Evolutionary conservation across 2,797 vertebrate species (phyloP).

Genomic region (Graptemys geographica): DNA sequence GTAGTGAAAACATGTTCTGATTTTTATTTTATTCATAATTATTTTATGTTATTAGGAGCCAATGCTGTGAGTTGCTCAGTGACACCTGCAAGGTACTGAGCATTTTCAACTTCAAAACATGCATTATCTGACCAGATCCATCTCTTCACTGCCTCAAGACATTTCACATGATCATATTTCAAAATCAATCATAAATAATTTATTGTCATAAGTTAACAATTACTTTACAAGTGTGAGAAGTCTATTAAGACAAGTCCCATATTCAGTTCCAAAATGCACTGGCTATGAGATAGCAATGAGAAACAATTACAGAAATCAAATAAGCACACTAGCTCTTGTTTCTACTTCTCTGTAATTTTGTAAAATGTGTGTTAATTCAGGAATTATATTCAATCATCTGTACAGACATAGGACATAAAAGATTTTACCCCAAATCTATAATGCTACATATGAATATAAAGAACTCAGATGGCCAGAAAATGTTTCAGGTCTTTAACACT

Average conservation of each 20-base stretch:
- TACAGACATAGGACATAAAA: neutral
- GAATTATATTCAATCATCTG: neutral
- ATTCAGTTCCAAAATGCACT: neutral
- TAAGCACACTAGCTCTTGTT: neutral
- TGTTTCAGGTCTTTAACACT: neutral
- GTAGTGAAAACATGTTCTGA: too few relatives aligned
- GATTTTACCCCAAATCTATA: neutral
- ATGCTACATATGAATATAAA: neutral
- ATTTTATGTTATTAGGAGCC: too few relatives aligned
- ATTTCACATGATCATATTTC: neutral
- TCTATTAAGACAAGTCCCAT: neutral
- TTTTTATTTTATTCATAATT: too few relatives aligned
- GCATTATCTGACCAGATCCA: neutral
- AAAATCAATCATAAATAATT: neutral
- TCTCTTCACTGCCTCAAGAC: neutral
- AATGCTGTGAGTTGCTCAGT: neutral
- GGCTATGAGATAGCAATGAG: neutral
- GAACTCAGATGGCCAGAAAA: neutral
- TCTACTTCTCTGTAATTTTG: neutral
- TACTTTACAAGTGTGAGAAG: too few relatives aligned
- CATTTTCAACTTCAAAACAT: neutral
- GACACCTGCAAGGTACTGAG: neutral
- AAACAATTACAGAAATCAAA: neutral
- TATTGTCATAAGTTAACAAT: neutral
- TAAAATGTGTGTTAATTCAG: neutral